These are phyloP conservation scores for Sebastes miniatus DNA, from an alignment of 2,797 vertebrate species.

Conservation along the genomic window DNA sequence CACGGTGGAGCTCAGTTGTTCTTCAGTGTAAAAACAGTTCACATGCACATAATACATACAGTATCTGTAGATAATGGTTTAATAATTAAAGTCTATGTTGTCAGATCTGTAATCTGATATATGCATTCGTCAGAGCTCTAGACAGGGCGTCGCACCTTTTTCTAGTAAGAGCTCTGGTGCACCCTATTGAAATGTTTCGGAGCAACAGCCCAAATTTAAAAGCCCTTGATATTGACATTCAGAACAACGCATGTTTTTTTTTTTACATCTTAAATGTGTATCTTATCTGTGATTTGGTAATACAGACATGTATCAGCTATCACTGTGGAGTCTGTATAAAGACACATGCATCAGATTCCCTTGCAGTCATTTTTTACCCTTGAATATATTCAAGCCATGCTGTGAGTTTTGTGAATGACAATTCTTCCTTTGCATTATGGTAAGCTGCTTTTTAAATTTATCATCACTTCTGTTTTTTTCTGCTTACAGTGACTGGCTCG, in stretches of 20 bases:
- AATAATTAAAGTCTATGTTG: not conserved
- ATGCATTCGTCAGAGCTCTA: not conserved
- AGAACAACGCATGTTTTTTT: not conserved
- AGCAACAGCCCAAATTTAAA: not conserved
- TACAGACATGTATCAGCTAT: not conserved
- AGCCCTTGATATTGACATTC: not conserved
- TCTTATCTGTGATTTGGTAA: not conserved
- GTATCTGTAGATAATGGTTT: not conserved
- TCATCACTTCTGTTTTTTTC: not conserved
- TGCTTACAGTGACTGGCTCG: not conserved
- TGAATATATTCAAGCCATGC: not conserved
- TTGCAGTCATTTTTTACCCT: not conserved
- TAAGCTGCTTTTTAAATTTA: not conserved
- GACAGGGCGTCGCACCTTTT: not conserved
- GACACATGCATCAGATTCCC: not conserved
- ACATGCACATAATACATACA: not conserved
- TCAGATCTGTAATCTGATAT: not conserved
- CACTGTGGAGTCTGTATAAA: not conserved
- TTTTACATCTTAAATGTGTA: not conserved
- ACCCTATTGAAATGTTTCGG: constrained; percentile 16
- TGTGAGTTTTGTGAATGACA: not conserved
- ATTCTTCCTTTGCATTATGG: not conserved
- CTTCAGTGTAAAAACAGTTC: not conserved
- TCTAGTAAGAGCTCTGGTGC: not conserved
- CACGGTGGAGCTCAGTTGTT: not conserved